Evolutionary conservation across 2,888 invertebrate genomes (phyloP).

Genomic region (Oscheius sp.): DNA sequence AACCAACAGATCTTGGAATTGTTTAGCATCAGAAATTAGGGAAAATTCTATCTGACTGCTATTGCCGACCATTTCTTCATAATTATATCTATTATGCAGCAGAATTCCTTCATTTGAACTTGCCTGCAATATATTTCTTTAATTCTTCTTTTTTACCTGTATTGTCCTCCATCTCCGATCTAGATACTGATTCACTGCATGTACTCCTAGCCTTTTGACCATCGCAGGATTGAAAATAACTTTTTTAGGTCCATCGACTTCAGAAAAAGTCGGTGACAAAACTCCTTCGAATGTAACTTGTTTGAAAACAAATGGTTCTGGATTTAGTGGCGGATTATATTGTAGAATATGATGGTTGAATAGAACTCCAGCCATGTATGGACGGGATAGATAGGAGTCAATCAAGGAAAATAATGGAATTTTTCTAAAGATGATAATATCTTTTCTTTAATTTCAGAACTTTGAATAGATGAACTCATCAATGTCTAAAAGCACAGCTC

Average conservation of each 20-base stretch:
- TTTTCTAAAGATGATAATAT: no score
- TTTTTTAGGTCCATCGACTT: slow-evolving; percentile 3
- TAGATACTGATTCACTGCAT: slow-evolving; percentile 2
- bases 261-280: not conserved
- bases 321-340: not conserved
- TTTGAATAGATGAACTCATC: slow-evolving; percentile 38
- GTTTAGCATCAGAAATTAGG: not conserved
- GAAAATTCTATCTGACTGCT: not conserved
- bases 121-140: not conserved
- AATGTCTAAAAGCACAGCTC: slow-evolving; percentile 49
- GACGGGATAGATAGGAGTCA: not conserved
- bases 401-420: no score
- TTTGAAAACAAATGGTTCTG: not conserved
- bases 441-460: no score
- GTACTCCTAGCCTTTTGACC: slow-evolving; percentile 6
- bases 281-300: not conserved
- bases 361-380: not conserved
- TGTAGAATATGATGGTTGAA: not conserved
- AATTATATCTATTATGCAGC: slow-evolving; percentile 3
- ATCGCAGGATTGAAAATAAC: not conserved
- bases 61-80: not conserved
- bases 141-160: not conserved
- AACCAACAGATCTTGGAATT: not conserved
- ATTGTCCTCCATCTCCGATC: not conserved
- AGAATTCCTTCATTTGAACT: not conserved